phyloP scores from a whole-genome alignment of 2,797 vertebrate species.

The Sphenopsis melanotis region DNA sequence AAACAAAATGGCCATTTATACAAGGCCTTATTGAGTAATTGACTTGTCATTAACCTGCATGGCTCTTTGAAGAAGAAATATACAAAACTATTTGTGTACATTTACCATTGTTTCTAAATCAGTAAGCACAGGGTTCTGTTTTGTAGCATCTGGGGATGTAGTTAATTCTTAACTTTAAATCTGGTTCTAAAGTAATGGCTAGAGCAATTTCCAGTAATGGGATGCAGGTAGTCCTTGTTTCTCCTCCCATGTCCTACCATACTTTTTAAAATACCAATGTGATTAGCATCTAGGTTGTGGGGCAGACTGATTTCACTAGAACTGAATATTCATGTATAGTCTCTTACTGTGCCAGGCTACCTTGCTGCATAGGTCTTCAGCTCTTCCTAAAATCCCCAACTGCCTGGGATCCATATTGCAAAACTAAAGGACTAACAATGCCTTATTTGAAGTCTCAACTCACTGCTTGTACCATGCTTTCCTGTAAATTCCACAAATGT shows the following conservation, averaged over 20 bases:
- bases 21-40: background rate
- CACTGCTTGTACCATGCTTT: background rate
- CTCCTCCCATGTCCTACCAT: background rate
- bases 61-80: constrained; percentile 10
- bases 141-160: background rate
- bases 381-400: background rate
- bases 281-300: background rate
- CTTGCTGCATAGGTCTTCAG: background rate
- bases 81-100: background rate
- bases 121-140: background rate
- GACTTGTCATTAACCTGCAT: background rate
- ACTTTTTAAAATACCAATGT: background rate
- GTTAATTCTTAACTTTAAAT: background rate
- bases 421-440: background rate
- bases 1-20: background rate
- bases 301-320: background rate
- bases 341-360: background rate
- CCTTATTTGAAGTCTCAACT: background rate
- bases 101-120: background rate
- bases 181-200: background rate
- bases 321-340: background rate
- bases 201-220: background rate
- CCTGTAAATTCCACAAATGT: background rate
- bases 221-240: background rate
- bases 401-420: fast-evolving